phyloP scores from a whole-genome alignment of 2,888 invertebrate species.

The Seladonia tumulorum region DNA sequence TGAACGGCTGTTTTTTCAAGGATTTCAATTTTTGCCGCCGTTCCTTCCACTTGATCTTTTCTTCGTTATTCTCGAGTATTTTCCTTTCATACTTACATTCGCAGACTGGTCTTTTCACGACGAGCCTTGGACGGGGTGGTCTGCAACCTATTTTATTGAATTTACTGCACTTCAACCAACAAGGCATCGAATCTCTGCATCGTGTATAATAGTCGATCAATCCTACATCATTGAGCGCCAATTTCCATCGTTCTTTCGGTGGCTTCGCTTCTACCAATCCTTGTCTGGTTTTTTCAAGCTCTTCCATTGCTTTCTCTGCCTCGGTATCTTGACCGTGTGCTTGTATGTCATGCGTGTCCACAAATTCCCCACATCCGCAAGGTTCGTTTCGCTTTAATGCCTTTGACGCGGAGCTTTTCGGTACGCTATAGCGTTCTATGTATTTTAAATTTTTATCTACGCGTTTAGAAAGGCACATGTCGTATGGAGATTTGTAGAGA shows the following conservation, averaged over 20 bases:
- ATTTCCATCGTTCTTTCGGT: constrained; percentile 59
- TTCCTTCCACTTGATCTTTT: constrained; percentile 66
- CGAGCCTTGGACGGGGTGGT: constrained; percentile 53
- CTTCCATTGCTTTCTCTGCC: neutral
- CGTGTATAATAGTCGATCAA: constrained; percentile 72
- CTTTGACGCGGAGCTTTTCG: constrained; percentile 53
- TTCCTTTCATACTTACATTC: constrained; percentile 79
- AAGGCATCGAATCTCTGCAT: constrained; percentile 66
- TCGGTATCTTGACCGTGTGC: neutral
- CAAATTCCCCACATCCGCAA: constrained; percentile 62
- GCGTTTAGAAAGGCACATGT: constrained; percentile 62
- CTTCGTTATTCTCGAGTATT: constrained; percentile 74
- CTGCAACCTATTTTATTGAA: constrained; percentile 54
- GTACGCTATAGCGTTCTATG: constrained; percentile 57
- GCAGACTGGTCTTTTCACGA: constrained; percentile 76
- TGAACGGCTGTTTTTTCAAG: constrained; percentile 67
- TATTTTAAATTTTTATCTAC: constrained; percentile 57
- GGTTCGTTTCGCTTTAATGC: constrained; percentile 30
- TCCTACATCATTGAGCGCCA: constrained; percentile 69
- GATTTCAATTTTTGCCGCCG: constrained; percentile 70
- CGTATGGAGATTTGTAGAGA: constrained; percentile 69
- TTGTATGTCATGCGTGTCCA: constrained; percentile 37
- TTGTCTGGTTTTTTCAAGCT: constrained; percentile 34
- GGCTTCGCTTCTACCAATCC: constrained; percentile 38
- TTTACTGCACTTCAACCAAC: constrained; percentile 71